Evolutionary conservation across 1,140 invertebrate species (phyloP), one percentile per base, ranked within the genome.

Genomic region (Aphis gossypii): DNA sequence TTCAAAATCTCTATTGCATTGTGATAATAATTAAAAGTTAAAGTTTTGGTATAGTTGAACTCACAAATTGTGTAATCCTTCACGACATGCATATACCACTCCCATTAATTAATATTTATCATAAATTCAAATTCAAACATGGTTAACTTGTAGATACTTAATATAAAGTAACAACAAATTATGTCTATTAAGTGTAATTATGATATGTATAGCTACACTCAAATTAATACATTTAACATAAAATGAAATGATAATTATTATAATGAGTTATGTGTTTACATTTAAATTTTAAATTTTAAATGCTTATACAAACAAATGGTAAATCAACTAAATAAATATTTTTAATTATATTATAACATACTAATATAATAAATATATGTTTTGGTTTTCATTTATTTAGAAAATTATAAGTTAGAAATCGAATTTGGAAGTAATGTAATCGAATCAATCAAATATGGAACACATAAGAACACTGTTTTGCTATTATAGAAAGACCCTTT

Each of bases 11-110:
- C 18, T 87, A 44, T 48, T 87, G 84, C 30, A 46, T n/a, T n/a
- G 44, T n/a, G 25, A 48, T 46, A 46, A 87, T 87, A 87, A 87
- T 87, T 46, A 46, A n/a, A 30, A n/a, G 48, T 87, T 44, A 46
- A 48, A 87, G 84, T 87, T 87, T 87, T 46, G 41, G 84, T 46
- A 48, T n/a, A 87, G 84, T 87, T 46, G 20, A 87, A 87, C 38
- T 87, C 14, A 46, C 46, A 48, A 46, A 46, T n/a, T 48, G 41
- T 76, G 23, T 68, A 76, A 68, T 38, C 44, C 44, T 46, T 87
- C 21, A 20, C 25, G 9, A 38, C 30, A 11, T 7, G 44, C 14
- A 87, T 35, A 46, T n/a, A 25, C 9, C 38, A n/a, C 5, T 25
- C 11, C 25, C 84, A 46, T 87, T 48, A 46, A 87, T 87, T 87